Conservation (phyloP, 2,797 vertebrate genomes). For the Chelon labrosus region DNA sequence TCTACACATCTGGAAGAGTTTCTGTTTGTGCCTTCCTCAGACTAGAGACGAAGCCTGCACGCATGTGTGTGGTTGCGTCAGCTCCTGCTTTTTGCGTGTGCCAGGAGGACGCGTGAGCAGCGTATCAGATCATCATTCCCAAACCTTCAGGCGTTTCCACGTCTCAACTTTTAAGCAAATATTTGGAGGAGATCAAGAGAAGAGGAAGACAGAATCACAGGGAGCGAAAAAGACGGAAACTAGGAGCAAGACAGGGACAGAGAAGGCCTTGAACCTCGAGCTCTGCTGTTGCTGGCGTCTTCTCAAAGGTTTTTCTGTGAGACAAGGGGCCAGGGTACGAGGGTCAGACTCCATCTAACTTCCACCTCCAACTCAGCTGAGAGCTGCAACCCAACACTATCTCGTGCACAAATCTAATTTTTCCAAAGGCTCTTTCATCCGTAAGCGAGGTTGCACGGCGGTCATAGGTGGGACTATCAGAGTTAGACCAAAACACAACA, state of each 20-base stretch:
- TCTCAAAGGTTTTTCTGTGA: slow-evolving; percentile 83
- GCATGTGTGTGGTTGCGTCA: slow-evolving; percentile 27
- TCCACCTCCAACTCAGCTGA: slow-evolving; percentile 60
- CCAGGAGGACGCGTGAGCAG: not conserved
- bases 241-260: slow-evolving; percentile 62
- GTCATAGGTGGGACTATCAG: slow-evolving; percentile 45
- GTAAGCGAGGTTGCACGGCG: slow-evolving; percentile 23
- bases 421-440: slow-evolving; percentile 57
- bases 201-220: slow-evolving; percentile 53
- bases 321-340: slow-evolving; percentile 65
- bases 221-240: slow-evolving; percentile 36
- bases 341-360: slow-evolving; percentile 61
- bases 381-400: slow-evolving; percentile 44
- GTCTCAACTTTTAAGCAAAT: slow-evolving; percentile 81
- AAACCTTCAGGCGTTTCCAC: slow-evolving; percentile 76
- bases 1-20: slow-evolving; percentile 77
- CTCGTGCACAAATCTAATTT: slow-evolving; percentile 28
- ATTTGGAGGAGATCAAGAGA: slow-evolving; percentile 78
- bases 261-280: slow-evolving; percentile 68
- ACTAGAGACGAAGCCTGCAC: slow-evolving; percentile 29
- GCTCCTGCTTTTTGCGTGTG: slow-evolving; percentile 25
- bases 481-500: slow-evolving; percentile 36
- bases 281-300: slow-evolving; percentile 80
- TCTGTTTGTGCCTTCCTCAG: slow-evolving; percentile 71
- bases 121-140: slow-evolving; percentile 57